A percentile compares a stretch with the other conserved stretches of the same genome.
Conservation (phyloP, 2,113 vertebrate species). For the Micromys minutus region DNA sequence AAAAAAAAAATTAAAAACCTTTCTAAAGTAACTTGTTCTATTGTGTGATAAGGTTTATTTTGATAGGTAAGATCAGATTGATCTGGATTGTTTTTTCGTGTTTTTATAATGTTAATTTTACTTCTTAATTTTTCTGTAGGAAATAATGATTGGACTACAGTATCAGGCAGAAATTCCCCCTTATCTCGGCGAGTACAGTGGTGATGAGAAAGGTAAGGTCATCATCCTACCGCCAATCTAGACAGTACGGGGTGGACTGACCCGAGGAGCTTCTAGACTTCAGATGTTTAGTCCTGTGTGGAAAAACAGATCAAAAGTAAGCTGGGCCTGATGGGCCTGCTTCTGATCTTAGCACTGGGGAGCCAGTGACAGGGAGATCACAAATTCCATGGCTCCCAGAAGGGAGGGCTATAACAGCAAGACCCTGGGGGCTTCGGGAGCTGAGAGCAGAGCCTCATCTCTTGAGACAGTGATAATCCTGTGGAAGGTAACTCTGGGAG, state of each 20-base stretch:
- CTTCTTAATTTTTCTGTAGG: constrained; percentile 83
- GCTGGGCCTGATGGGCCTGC: background rate
- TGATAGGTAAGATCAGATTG: background rate
- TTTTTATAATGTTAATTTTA: constrained; percentile 38
- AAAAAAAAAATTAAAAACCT: background rate
- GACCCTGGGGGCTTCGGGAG: background rate
- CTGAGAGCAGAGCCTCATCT: background rate
- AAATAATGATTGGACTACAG: constrained; percentile 98
- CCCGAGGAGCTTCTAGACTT: background rate
- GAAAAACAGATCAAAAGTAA: background rate
- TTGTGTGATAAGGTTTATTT: background rate
- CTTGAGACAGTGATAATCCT: background rate
- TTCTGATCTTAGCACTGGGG: background rate
- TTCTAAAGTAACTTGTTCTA: constrained; percentile 41
- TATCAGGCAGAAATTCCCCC: constrained; percentile 97
- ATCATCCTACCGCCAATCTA: background rate
- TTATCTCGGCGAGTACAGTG: constrained; percentile 89
- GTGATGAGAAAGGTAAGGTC: constrained; percentile 88
- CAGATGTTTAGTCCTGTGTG: background rate
- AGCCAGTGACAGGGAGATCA: background rate
- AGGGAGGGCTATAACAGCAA: background rate
- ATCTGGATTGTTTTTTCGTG: background rate
- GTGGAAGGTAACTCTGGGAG: background rate
- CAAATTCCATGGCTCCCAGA: background rate
- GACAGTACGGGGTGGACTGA: background rate